Base-by-base conservation (phyloP, 2,888 invertebrate genomes). In the Acanthosoma haemorrhoidale region DNA sequence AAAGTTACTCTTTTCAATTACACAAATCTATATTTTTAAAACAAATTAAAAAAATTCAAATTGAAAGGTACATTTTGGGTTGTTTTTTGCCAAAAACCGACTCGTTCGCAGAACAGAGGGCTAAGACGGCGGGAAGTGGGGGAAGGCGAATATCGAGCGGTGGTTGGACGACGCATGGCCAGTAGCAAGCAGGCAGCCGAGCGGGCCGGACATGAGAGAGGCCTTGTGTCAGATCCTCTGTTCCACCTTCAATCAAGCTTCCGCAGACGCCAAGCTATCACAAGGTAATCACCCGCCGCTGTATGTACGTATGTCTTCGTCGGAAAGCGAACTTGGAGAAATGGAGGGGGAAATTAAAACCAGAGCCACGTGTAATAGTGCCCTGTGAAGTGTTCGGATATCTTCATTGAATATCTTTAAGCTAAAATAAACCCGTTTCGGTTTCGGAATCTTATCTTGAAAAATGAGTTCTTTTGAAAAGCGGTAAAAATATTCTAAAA, bases 121-220 rank as follows among this genome's bases (percentile, higher is more conserved):
- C n/a, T n/a, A 59, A 18, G 21, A 6, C 51, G 29, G 71, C 39
- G 68, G 58, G 41, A 38, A 69, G 61, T 51, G 70, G 68, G 68
- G 67, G 39, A 8, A 34, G 51, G 43, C n/a, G 63, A 60, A 68
- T 57, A 59, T 67, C 68, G 58, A 69, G 69, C 51, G 68, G 18
- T 11, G 68, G 34, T 31, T 4, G 29, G 72, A 34, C 38, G 58
- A 32, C 18, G 64, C 64, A 21, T 36, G 63, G 63, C 41, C 31
- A 64, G 64, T 64, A 64, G 18, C 39, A 18, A 29, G 29, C 64
- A 39, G 29, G 29, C 9, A 38, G 39, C 64, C 39, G 64, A 64
- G 64, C 64, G 15, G 64, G 64, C 41, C 41, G 64, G 64, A 64
- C 64, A 64, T 64, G 64, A 64, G 64, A 64, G 64, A 64, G 31